These are phyloP conservation scores for Phaethon lepturus DNA, from an alignment of 2,113 vertebrate genomes.

Conservation along the genomic window DNA sequence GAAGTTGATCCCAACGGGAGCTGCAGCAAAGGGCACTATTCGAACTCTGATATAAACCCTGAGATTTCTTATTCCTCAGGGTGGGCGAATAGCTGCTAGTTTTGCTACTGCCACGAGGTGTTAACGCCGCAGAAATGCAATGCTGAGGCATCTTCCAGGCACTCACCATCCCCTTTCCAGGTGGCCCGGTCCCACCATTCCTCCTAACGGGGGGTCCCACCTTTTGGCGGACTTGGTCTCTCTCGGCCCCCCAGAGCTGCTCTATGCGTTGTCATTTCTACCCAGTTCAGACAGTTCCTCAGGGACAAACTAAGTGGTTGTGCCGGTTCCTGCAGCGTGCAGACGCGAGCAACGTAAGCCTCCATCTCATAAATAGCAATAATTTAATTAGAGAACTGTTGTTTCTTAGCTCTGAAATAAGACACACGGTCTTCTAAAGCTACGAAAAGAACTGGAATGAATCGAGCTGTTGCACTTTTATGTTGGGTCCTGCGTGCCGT, in stretches of 20 bases:
- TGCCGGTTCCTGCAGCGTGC: background rate
- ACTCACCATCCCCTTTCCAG: background rate
- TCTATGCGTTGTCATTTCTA: fast-evolving
- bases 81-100: too few species aligned
- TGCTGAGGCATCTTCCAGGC: background rate
- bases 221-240: background rate
- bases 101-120: fast-evolving
- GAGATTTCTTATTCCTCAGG: fast-evolving
- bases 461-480: fast-evolving
- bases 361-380: background rate
- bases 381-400: background rate
- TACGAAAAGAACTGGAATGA: background rate
- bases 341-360: background rate
- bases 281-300: background rate
- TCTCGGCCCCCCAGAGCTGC: background rate
- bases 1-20: background rate
- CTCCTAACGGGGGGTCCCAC: too few species aligned
- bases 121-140: background rate
- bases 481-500: background rate
- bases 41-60: fast-evolving
- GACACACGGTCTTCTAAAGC: background rate
- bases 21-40: background rate
- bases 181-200: background rate
- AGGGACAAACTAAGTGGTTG: background rate
- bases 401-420: background rate